Evolutionary conservation across 2,888 invertebrate genomes (phyloP).

Genomic region (Axea sp.): DNA sequence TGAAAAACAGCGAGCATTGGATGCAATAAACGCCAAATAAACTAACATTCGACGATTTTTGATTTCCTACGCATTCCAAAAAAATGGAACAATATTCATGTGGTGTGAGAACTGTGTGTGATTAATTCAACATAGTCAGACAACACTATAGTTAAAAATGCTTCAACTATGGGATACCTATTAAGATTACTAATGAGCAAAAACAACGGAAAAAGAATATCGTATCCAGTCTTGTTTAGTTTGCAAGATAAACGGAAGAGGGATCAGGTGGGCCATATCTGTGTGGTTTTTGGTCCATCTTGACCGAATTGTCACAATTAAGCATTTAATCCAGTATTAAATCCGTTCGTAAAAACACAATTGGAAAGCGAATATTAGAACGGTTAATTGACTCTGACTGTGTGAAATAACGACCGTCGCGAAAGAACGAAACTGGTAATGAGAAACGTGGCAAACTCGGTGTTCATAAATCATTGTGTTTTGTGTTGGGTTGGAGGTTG

Average conservation of each 20-base stretch:
- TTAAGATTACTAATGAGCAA: constrained; percentile 62
- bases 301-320: constrained; percentile 2
- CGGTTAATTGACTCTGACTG: constrained; percentile 20
- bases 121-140: constrained; percentile 66
- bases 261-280: no score
- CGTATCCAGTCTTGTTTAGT: constrained; percentile 63
- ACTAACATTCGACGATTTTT: constrained; percentile 70
- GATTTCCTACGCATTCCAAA: constrained; percentile 75
- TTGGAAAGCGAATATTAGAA: constrained; percentile 6
- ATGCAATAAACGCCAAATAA: constrained; percentile 68
- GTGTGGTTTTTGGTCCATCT: constrained; percentile 7
- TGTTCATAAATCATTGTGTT: constrained; percentile 38
- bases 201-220: constrained; percentile 52
- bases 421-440: constrained; percentile 20
- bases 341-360: constrained; percentile 1
- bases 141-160: constrained; percentile 69
- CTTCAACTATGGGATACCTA: constrained; percentile 64
- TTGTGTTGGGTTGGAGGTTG: constrained; percentile 36
- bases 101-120: constrained; percentile 58
- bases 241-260: constrained; percentile 8
- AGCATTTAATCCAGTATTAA: constrained; percentile 8
- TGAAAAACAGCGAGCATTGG: constrained; percentile 68
- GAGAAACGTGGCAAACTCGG: constrained; percentile 18
- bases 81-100: constrained; percentile 60
- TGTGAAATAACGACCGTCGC: constrained; percentile 2